Conservation (phyloP, 2,888 invertebrate genomes). For the Siphonodentalium dalli region DNA sequence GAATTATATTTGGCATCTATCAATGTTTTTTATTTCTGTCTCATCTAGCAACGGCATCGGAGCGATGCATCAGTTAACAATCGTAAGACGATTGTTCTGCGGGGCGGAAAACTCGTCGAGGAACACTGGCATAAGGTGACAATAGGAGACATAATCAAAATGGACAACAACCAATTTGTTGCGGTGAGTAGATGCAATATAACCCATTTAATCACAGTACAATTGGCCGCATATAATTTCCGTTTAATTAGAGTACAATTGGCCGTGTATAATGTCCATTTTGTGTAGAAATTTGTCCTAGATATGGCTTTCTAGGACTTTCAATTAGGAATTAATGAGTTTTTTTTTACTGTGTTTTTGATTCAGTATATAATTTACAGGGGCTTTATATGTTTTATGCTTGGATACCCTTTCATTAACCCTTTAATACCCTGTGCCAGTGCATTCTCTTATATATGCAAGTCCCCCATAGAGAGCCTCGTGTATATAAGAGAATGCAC, state of each 20-base stretch:
- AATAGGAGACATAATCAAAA: slow-evolving; percentile 97
- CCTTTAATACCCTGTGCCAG: too few species aligned
- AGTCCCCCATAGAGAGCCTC: too few species aligned
- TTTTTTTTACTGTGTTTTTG: too few species aligned
- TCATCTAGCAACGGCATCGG: slow-evolving; percentile 91
- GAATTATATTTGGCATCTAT: neutral
- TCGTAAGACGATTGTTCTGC: slow-evolving; percentile 83
- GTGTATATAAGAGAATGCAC: too few species aligned
- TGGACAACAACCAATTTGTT: slow-evolving; percentile 99
- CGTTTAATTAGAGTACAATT: neutral
- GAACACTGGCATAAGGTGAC: slow-evolving; percentile 84
- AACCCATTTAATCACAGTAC: neutral
- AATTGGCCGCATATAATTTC: neutral
- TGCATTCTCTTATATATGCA: too few species aligned
- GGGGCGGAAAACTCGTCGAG: slow-evolving; percentile 88
- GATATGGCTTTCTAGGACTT: neutral
- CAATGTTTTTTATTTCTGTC: slow-evolving; percentile 18
- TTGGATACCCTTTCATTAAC: too few species aligned
- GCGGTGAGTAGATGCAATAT: slow-evolving; percentile 70
- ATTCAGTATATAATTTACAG: too few species aligned
- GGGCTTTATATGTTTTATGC: too few species aligned
- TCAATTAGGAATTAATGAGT: too few species aligned
- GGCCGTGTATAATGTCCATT: neutral
- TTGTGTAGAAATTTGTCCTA: neutral
- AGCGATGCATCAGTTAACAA: slow-evolving; percentile 99